Evolutionary conservation across 2,888 invertebrate species (phyloP), one percentile per base, ranked within the genome.

Genomic region (Cyclophora albipunctata): DNA sequence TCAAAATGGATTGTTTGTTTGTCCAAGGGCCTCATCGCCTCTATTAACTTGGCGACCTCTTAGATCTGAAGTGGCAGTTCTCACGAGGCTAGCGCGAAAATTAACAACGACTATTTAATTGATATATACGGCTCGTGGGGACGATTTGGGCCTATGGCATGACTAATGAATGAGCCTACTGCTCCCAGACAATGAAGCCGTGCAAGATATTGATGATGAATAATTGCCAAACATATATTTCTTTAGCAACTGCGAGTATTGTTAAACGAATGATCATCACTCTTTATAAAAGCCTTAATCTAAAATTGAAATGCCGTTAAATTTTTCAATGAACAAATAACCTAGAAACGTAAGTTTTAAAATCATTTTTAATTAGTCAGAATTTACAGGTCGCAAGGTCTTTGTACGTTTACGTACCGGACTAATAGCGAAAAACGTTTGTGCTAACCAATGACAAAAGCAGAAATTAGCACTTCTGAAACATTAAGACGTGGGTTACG

Each of bases 61-160:
- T 61, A 61, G 63, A 63, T 63, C 51, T 54, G 55, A 58, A 55
- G 56, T 56, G 64, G 61, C 67, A 66, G 67, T 81, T 81, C 81
- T 76, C 83, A 83, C 78, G 80, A 78, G 71, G 69, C 51, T 71
- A 66, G 62, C 66, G 74, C 77, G 69, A 78, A 81, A 80, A 81
- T 82, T 81, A 79, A 75, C 73, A 71, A 78, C 73, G 78, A 70
- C 74, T 66, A 73, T 81, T 84, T 81, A 84, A 87, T 87, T 85
- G 82, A 79, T 75, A 81, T 68, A 76, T 80, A 84, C 76, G 71
- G 75, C 71, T 57, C 45, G 49, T 57, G 52, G 49, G 53, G 54
- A 51, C 51, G 44, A 55, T 58, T 60, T 47, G 51, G 59, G 55
- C 54, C 55, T 57, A 50, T 50, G 52, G 50, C 45, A 47, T 60